Base-by-base conservation (phyloP, 2,113 vertebrate genomes). In the Chaetodon auriga region DNA sequence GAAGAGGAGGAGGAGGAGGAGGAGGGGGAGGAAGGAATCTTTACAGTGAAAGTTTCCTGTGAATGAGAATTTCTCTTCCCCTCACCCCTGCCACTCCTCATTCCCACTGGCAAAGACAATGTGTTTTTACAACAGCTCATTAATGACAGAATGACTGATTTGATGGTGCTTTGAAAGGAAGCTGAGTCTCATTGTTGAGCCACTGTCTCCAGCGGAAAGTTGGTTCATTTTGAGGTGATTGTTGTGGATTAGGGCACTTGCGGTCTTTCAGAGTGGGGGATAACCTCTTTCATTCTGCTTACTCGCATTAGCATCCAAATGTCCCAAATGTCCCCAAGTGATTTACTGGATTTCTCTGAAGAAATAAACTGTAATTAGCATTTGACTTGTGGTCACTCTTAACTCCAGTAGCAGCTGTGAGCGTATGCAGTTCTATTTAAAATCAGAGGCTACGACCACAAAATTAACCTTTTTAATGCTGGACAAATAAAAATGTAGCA, bases 61-160 rank as follows among this genome's bases (percentile, higher is more conserved):
- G 90, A 97, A 93, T 92, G 84, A 86, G 36, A 45, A 65, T 48
- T 83, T 35, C 58, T 87, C 45, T 68, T 78, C 82, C 57, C 51
- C 51, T 41, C 65, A 78, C 46, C 83, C 80, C 49, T 46, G 25
- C 63, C 7, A 7, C 75, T 78, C 65, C 82, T 78, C 72, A 82
- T 71, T 89, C 73, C 78, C 77, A 78, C 71, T 84, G 83, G 86
- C 75, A 88, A 89, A 78, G 85, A 96, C 94, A 90, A 94, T 86
- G 89, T 81, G 86, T 93, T 96, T 95, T 96, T 95, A 95, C 91
- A 90, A 74, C 89, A 94, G 92, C 92, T 96, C 94, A 95, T 97
- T 92, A 93, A 84, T 68, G 90, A 93, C 91, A 94, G 94, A 92
- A 90, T 94, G 85, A 25, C 83, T 79, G 93, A 92, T 91, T 95